These are phyloP conservation scores for Intellagama lesueurii DNA, from an alignment of 2,797 vertebrate genomes.

Conservation along the genomic window DNA sequence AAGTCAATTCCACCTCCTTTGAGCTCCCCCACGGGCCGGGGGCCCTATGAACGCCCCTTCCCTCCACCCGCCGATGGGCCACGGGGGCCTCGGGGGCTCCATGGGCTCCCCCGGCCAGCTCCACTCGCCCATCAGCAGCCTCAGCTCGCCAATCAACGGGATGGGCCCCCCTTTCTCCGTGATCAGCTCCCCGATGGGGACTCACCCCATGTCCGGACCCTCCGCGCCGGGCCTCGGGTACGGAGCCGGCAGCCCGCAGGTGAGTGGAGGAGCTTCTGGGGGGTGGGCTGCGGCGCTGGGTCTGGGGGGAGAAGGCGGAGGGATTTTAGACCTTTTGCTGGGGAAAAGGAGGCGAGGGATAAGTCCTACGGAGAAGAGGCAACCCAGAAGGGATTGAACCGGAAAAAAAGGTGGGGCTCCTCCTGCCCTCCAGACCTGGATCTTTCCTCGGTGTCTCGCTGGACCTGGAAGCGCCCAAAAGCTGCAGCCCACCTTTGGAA, in stretches of 20 bases:
- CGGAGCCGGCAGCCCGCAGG: constrained; percentile 93
- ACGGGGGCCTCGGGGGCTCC: constrained; percentile 85
- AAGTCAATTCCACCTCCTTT: constrained; percentile 88
- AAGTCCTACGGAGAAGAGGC: no score
- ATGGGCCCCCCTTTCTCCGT: constrained; percentile 90
- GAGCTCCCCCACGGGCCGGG: constrained; percentile 87
- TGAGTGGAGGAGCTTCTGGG: constrained; percentile 65
- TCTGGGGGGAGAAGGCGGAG: not conserved
- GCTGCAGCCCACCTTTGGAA: no score
- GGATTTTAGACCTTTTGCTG: not conserved
- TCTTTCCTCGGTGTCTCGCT: no score
- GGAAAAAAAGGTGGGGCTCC: no score
- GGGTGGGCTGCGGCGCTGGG: not conserved
- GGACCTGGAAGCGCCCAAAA: no score
- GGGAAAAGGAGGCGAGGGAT: not conserved
- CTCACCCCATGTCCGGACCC: constrained; percentile 91
- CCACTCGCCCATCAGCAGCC: constrained; percentile 92
- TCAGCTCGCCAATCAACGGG: constrained; percentile 89
- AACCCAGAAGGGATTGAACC: no score
- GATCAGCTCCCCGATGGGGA: constrained; percentile 96
- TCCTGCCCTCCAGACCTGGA: no score
- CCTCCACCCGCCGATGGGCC: constrained; percentile 87
- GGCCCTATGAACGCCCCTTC: constrained; percentile 86
- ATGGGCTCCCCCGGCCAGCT: constrained; percentile 88
- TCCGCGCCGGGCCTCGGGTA: constrained; percentile 90